Evolutionary conservation across 2,113 vertebrate genomes (phyloP), one percentile per base, ranked within the genome.

Genomic region (Proterorhinus semilunaris): DNA sequence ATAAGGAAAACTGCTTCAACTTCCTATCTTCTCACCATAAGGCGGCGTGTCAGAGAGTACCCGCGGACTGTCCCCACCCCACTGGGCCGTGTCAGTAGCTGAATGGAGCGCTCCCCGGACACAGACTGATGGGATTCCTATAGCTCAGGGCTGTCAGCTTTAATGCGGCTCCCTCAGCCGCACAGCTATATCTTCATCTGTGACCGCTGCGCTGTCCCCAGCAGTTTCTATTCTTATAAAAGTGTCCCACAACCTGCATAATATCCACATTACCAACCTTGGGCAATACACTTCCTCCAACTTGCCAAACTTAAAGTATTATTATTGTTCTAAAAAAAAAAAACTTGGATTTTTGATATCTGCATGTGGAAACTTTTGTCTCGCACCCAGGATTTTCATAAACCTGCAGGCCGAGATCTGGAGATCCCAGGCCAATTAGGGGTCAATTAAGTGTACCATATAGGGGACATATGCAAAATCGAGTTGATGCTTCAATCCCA

Each of bases 61-160:
- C 71, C 66, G 27, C 1, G 27, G 3, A 65, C 50, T 65, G 59
- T 58, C 62, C 68, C 42, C 66, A 82, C 79, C 85, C 79, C 71
- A 78, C 75, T 84, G 83, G 85, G 17, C 66, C 6, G 21, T 75
- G 80, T 85, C 85, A 80, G 58, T 66, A 63, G 53, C 69, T 77
- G 76, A 83, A 83, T 77, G 83, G 66, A 79, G 71, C 50, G 48
- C 67, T 87, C 79, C 66, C 74, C 82, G 79, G 80, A 87, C 74
- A n/a, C 82, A 84, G 90, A 88, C 91, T 91, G 87, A 92, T 92
- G 83, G 83, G 86, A 83, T 83, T 86, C 71, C 69, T 36, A 36
- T 83, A 79, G 61, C 74, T 81, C 79, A 72, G 80, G 78, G 75
- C 82, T 89, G 90, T 90, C 90, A 90, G 83, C 78, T 78, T 79